Base-by-base conservation (phyloP, 2,888 invertebrate species). In the Bimastos eiseni region DNA sequence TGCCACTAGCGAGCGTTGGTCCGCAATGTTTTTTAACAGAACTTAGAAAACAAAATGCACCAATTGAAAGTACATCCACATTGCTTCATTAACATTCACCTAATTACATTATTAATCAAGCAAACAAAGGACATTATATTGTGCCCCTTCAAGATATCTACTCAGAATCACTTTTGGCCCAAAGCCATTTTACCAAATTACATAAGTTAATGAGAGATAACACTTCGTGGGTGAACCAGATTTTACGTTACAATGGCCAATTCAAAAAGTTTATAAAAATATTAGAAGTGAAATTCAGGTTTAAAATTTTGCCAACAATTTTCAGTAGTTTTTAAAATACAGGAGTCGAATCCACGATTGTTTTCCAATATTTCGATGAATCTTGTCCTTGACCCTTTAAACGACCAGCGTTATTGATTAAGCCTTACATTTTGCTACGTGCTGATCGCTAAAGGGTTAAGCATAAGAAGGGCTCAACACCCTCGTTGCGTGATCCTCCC, bases 1-100 rank as follows among this genome's bases (percentile, higher is more conserved):
- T 70, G 70, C 70, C 70, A 30, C 41, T n/a, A n/a, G 15, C 70
- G 5, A n/a, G 70, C 70, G n/a, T 70, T 70, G 8, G 30, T 8
- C 13, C 5, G n/a, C n/a, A 70, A 30, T 13, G 30, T 70, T 70
- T 17, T n/a, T 30, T 6, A 70, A 70, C 70, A n/a, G 70, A 70
- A 70, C 4, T n/a, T 70, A 70, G n/a, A n/a, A n/a, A n/a, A n/a
- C n/a, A n/a, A 70, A 70, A 70, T n/a, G 70, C 70, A n/a, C 70
- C 70, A 70, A 70, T n/a, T n/a, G 30, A 8, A 70, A 70, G 70
- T 70, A 70, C 70, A 70, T n/a, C 30, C 70, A 70, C n/a, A 70
- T 70, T 70, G n/a, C 70, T n/a, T n/a, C 30, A n/a, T 70, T 70
- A 70, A 70, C 70, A 70, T 70, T 70, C n/a, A 70, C 70, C n/a